Conservation (phyloP, 2,113 vertebrate species). For the Leuciscus idus region DNA sequence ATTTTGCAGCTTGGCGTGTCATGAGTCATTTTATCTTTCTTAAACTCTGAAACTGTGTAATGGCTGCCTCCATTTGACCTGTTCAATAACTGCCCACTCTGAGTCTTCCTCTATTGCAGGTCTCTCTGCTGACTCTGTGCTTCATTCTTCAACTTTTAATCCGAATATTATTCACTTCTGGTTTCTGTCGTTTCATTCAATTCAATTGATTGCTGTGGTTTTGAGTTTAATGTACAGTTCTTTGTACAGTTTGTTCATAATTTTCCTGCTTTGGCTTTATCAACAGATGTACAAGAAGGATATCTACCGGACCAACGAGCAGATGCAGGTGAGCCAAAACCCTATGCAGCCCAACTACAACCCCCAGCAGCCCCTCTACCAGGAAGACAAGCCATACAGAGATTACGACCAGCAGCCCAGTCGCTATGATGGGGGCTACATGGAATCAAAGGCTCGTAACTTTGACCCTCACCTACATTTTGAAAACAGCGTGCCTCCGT, state of each 20-base stretch:
- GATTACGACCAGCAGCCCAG: conserved; percentile 87
- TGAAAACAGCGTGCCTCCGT: conserved; percentile 84
- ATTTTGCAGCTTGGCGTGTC: conserved; percentile 26
- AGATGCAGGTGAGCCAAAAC: conserved; percentile 77
- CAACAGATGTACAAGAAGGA: conserved; percentile 90
- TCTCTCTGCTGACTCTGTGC: conserved; percentile 70
- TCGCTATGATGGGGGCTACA: conserved; percentile 82
- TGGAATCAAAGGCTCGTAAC: conserved; percentile 83
- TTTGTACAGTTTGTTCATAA: neutral
- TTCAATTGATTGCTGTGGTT: conserved; percentile 42
- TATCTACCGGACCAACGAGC: conserved; percentile 79
- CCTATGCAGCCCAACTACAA: conserved; percentile 85
- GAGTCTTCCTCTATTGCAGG: conserved; percentile 81
- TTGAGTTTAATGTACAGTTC: neutral
- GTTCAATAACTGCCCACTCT: conserved; percentile 75
- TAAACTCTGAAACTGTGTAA: conserved; percentile 52
- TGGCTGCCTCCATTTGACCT: conserved; percentile 57
- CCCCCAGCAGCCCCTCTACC: conserved; percentile 74
- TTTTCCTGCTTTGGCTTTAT: conserved; percentile 46
- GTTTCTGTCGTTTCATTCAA: conserved; percentile 44
- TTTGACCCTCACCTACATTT: conserved; percentile 83
- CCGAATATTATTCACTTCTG: conserved; percentile 61
- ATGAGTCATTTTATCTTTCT: conserved; percentile 3
- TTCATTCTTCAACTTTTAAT: conserved; percentile 72
- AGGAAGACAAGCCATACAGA: conserved; percentile 83